Evolutionary conservation across 2,797 vertebrate genomes (phyloP).

Genomic region (Tamandua tetradactyla): DNA sequence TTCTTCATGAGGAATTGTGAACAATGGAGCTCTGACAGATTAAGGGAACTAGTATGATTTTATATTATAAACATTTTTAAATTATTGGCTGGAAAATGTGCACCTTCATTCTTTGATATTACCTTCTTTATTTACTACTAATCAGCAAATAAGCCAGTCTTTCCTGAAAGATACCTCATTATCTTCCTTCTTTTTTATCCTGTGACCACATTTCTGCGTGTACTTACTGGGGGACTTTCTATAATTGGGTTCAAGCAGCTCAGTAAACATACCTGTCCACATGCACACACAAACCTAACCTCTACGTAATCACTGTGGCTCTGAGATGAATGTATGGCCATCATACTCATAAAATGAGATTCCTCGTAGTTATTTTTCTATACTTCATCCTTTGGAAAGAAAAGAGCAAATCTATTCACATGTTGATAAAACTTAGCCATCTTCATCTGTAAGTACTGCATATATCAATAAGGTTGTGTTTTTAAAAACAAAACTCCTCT

Average conservation of each 20-base stretch:
- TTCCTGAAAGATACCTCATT: conserved; percentile 23
- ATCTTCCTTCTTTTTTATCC: conserved; percentile 51
- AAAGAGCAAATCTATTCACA: not conserved
- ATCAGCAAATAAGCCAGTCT: conserved; percentile 23
- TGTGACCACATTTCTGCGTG: conserved; percentile 39
- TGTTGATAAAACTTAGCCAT: conserved; percentile 28
- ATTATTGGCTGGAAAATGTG: conserved; percentile 52
- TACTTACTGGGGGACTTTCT: conserved; percentile 34
- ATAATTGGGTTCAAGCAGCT: conserved; percentile 55
- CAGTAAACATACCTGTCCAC: conserved; percentile 2
- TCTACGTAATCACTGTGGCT: conserved; percentile 36
- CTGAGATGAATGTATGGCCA: not conserved
- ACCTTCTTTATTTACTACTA: not conserved
- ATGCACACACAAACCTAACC: not conserved
- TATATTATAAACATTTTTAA: conserved; percentile 46
- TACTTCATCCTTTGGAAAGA: not conserved
- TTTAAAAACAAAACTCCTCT: not conserved
- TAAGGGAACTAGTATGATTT: conserved; percentile 27
- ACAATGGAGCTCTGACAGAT: not conserved
- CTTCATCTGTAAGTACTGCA: not conserved
- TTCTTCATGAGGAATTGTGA: not conserved
- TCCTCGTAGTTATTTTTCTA: conserved; percentile 32
- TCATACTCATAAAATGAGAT: conserved; percentile 46
- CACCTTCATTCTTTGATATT: not conserved
- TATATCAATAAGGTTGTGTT: not conserved